Base-by-base conservation (phyloP, 1,140 invertebrate species). In the Mya arenaria region DNA sequence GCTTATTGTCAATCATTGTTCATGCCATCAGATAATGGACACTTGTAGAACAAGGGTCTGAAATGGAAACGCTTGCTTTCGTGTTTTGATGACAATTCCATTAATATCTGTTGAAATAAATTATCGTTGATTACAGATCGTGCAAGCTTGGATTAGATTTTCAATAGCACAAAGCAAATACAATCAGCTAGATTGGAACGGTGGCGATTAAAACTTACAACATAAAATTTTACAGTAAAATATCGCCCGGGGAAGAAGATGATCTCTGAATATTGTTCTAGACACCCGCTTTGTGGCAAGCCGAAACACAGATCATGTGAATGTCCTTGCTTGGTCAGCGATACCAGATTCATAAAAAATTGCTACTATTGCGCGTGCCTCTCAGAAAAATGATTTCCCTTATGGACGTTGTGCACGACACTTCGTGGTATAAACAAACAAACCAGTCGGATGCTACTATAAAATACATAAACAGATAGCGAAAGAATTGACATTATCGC, bases 1-100 rank as follows among this genome's bases (percentile, higher is more conserved):
- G 87, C 10, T 72, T 94, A 63, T 92, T 89, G 13, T 90, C 88
- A 2, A 91, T 93, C 41, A 90, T 93, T 37, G 84, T 87, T 1
- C 93, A 90, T 86, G 90, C 85, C 8, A 92, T 89, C 73, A 90
- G 90, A 86, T n/a, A n/a, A 41, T 32, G n/a, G 6, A 91, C 85
- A 44, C 30, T 78, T 92, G 72, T 87, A 1, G 89, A 93, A 86
- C 84, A 81, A 56, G 37, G 88, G 78, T 92, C 90, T 19, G 93
- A 94, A 83, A 90, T 91, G 74, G 93, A 94, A 84, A 84, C 87
- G 32, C 68, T 93, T 1, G 84, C 85, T n/a, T 71, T 87, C 32
- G 62, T 84, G 15, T 88, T 90, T 88, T 85, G 78, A 6, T 87
- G 86, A 48, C 88, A 93, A 63, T 81, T 88, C 55, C 44, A 84